These are phyloP conservation scores for Takifugu rubripes DNA, from an alignment of 2,797 vertebrate species.

Conservation along the genomic window DNA sequence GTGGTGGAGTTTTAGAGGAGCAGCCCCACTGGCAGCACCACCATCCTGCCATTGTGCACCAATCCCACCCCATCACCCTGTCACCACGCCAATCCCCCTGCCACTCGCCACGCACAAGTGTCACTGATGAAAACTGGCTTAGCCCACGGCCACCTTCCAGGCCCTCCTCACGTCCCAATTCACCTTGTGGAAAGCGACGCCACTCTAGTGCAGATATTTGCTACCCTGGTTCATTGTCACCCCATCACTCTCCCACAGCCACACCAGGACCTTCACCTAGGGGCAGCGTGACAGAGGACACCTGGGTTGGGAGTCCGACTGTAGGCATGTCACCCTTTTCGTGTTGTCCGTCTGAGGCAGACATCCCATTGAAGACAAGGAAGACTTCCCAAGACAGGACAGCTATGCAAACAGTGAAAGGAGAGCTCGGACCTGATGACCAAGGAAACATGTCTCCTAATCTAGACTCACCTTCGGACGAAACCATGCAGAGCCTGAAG, in stretches of 20 bases:
- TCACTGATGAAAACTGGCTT: conserved; percentile 99
- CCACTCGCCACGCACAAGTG: conserved; percentile 94
- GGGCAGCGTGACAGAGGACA: conserved; percentile 95
- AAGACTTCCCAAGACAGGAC: conserved; percentile 96
- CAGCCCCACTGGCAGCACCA: conserved; percentile 84
- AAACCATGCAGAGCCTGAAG: conserved; percentile 84
- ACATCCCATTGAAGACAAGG: conserved; percentile 96
- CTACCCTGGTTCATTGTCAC: conserved; percentile 87
- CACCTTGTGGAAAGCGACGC: conserved; percentile 94
- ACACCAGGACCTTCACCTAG: conserved; percentile 95
- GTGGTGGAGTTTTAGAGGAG: conserved; percentile 81
- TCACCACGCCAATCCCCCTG: conserved; percentile 96
- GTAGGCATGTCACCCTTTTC: conserved; percentile 86
- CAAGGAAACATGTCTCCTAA: conserved; percentile 85
- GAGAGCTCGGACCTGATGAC: conserved; percentile 86
- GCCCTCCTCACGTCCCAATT: conserved; percentile 93
- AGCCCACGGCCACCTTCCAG: conserved; percentile 92
- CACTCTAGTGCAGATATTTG: conserved; percentile 98
- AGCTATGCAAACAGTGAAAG: conserved; percentile 82
- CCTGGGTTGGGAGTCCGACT: conserved; percentile 85
- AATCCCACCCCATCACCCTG: conserved; percentile 77
- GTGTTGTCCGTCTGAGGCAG: conserved; percentile 88
- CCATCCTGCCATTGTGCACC: conserved; percentile 65
- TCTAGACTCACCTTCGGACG: conserved; percentile 87
- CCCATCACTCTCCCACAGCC: conserved; percentile 92